These are phyloP conservation scores for Illadopsis cleaveri DNA, from an alignment of 2,113 vertebrate species.

Conservation along the genomic window DNA sequence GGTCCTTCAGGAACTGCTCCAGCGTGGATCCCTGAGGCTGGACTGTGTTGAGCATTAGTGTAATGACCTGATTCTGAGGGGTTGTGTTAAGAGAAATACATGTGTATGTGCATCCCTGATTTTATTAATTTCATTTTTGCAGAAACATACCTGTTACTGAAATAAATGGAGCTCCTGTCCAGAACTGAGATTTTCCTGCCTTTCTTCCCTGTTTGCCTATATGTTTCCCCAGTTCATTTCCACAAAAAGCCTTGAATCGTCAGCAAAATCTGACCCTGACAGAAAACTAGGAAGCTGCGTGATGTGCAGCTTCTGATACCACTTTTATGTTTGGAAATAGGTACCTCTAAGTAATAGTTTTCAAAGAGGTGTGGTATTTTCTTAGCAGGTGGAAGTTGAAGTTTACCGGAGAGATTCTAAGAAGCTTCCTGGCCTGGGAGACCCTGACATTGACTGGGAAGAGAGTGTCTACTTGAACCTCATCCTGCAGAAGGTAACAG, in stretches of 20 bases:
- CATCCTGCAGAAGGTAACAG: slow-evolving; percentile 91
- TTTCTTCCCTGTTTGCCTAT: neutral
- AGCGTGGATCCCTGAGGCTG: neutral
- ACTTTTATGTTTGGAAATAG: neutral
- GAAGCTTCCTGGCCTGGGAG: slow-evolving; percentile 95
- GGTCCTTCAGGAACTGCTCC: neutral
- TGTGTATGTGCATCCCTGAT: neutral
- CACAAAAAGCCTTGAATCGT: neutral
- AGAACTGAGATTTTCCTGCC: neutral
- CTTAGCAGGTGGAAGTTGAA: slow-evolving; percentile 91
- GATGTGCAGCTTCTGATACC: neutral
- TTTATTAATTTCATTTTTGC: neutral
- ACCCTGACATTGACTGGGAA: slow-evolving; percentile 98
- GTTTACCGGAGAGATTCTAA: slow-evolving; percentile 97
- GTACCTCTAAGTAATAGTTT: neutral
- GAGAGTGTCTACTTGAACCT: slow-evolving; percentile 98
- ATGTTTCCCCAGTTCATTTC: neutral
- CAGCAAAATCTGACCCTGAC: neutral
- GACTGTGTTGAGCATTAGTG: neutral
- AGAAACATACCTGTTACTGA: neutral
- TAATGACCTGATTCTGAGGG: neutral
- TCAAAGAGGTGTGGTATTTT: neutral
- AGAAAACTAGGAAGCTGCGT: neutral
- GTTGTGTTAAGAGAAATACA: neutral
- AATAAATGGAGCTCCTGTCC: neutral